Conservation (phyloP, 2,797 vertebrate species). For the Sarcophilus harrisii region DNA sequence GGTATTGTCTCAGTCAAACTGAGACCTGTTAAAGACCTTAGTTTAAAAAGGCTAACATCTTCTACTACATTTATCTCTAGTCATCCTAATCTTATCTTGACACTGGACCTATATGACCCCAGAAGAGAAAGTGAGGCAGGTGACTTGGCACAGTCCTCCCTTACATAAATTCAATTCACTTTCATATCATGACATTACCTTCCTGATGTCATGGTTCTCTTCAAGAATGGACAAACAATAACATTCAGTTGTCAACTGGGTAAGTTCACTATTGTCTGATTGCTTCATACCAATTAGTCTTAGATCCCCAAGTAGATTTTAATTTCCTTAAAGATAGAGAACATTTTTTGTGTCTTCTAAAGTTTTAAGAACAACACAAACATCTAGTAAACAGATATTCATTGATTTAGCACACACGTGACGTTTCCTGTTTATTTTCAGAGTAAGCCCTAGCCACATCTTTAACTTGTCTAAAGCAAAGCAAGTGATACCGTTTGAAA, state of each 20-base stretch:
- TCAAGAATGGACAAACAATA: too few species aligned
- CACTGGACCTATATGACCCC: too few species aligned
- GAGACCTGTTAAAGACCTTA: too few species aligned
- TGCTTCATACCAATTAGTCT: not conserved
- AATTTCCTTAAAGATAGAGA: not conserved
- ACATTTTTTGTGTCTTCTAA: not conserved
- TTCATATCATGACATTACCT: too few species aligned
- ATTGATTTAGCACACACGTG: not conserved
- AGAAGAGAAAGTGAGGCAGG: too few species aligned
- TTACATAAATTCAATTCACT: too few species aligned
- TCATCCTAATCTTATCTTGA: too few species aligned
- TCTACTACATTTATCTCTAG: too few species aligned
- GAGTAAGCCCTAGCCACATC: not conserved
- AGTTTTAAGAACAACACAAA: not conserved
- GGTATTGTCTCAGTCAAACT: too few species aligned
- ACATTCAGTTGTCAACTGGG: not conserved
- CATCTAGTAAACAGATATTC: accelerated
- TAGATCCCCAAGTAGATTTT: not conserved
- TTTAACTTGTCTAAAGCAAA: not conserved
- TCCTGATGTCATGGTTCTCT: too few species aligned
- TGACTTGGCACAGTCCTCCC: too few species aligned
- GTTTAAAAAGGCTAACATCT: too few species aligned
- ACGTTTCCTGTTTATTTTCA: not conserved
- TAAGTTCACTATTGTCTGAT: not conserved
- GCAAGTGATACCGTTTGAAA: conserved; percentile 63